Conservation (phyloP, 2,888 invertebrate species). For the Empis livida region DNA sequence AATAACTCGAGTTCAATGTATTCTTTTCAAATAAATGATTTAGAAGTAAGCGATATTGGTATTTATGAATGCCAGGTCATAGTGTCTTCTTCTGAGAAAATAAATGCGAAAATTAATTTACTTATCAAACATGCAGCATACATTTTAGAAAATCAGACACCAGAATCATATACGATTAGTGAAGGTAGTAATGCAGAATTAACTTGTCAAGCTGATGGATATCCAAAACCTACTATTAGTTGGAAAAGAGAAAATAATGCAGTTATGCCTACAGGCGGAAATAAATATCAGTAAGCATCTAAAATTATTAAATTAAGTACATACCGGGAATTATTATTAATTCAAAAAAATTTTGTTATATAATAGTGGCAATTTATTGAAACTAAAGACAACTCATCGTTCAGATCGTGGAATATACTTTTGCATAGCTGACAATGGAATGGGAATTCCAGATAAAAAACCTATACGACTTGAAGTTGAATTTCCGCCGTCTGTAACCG, state of each 20-base stretch:
- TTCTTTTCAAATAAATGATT: slow-evolving; percentile 26
- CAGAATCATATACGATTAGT: slow-evolving; percentile 22
- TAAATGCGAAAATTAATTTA: slow-evolving; percentile 25
- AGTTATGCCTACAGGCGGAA: slow-evolving; percentile 32
- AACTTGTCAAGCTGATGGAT: slow-evolving; percentile 63
- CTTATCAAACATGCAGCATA: slow-evolving; percentile 30
- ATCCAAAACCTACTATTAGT: slow-evolving; percentile 55
- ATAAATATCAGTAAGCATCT: slow-evolving; percentile 11
- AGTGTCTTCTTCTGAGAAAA: slow-evolving; percentile 26
- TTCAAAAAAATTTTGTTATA: slow-evolving; percentile 1
- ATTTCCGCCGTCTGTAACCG: slow-evolving; percentile 31
- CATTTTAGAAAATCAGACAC: slow-evolving; percentile 25
- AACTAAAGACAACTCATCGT: slow-evolving; percentile 26
- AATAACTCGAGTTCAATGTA: slow-evolving; percentile 23
- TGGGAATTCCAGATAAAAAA: slow-evolving; percentile 28
- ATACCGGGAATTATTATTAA: too few species aligned
- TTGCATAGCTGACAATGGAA: slow-evolving; percentile 32
- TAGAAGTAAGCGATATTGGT: slow-evolving; percentile 31
- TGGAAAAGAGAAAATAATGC: slow-evolving; percentile 55
- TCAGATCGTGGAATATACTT: slow-evolving; percentile 33
- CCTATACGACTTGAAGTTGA: slow-evolving; percentile 31
- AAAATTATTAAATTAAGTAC: neutral
- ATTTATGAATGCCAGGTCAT: slow-evolving; percentile 33
- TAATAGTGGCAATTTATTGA: slow-evolving; percentile 24
- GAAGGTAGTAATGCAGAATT: slow-evolving; percentile 34